Evolutionary conservation across 2,113 vertebrate species (phyloP), one percentile per base, ranked within the genome.

Genomic region (Odontesthes bonariensis): DNA sequence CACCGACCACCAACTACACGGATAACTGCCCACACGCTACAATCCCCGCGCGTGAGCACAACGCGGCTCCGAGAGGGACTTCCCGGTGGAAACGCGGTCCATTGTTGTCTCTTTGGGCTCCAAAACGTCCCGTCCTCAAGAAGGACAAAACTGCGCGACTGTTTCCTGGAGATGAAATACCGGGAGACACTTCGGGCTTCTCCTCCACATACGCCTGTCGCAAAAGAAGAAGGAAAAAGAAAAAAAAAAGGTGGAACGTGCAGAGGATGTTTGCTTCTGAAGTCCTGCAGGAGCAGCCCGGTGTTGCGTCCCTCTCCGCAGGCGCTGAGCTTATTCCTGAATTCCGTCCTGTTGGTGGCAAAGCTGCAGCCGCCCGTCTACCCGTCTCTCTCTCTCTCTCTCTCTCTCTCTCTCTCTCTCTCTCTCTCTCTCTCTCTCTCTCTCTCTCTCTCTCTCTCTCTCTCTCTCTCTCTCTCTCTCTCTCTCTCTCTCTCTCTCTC

Each of bases 81-180:
- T 62, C 79, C 78, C 73, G 2, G 60, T 67, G 70, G 72, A 69
- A 16, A 64, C 61, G 74, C 72, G 63, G 65, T 69, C 84, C 92
- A 88, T 93, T 84, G 87, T 86, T 63, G 80, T 60, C 42, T 51
- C 73, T 44, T 33, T 17, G 40, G 42, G 79, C 69, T 61, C 58
- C 61, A 23, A 57, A 47, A 59, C 82, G 88, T 84, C 86, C 85
- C 69, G 81, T 87, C 70, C 75, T 71, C 83, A 71, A 69, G 79
- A 60, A 85, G 81, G 81, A 81, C 84, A 75, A 63, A 79, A 83
- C 66, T 74, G 69, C 58, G 80, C 77, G 75, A 67, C 78, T 53
- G 23, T 54, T 67, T 66, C 38, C 69, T 23, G 14, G 16, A 47
- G 20, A 60, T 46, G 53, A 53, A 76, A 59, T 6, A 67, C 46